These are phyloP conservation scores for Acipenser transmontanus DNA, from an alignment of 2,797 vertebrate species.

Conservation along the genomic window DNA sequence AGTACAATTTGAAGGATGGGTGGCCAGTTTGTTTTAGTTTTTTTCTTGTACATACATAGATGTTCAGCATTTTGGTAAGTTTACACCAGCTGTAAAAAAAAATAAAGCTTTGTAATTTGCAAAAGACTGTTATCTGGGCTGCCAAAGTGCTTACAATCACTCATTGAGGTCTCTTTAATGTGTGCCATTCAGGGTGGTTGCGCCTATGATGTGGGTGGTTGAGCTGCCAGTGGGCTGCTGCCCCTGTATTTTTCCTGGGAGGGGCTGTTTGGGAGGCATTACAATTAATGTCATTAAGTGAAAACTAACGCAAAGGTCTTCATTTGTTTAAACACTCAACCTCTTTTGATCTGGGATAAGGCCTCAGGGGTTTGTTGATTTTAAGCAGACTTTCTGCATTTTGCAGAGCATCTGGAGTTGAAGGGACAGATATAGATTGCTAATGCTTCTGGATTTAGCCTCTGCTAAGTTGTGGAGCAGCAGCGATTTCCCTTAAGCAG, in stretches of 20 bases:
- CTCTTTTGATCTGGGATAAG: conserved; percentile 1
- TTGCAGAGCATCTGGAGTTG: conserved; percentile 29
- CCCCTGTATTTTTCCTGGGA: conserved; percentile 2
- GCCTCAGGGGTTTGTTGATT: conserved; percentile 16
- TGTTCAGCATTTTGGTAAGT: too few species aligned
- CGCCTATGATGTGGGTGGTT: conserved; percentile 2
- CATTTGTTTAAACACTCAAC: not conserved
- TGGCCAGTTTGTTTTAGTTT: too few species aligned
- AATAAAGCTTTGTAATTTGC: conserved; percentile 19
- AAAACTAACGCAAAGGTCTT: not conserved
- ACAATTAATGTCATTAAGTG: not conserved
- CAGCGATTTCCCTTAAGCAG: too few species aligned
- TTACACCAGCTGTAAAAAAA: too few species aligned
- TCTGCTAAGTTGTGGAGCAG: too few species aligned
- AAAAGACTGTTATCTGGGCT: conserved; percentile 20
- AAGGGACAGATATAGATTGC: too few species aligned
- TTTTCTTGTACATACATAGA: too few species aligned
- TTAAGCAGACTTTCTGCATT: conserved; percentile 6
- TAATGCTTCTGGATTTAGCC: too few species aligned
- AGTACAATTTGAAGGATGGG: too few species aligned
- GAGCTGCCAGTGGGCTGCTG: not conserved
- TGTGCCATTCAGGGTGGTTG: not conserved
- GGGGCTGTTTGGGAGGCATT: not conserved
- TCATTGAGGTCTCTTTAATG: conserved; percentile 36
- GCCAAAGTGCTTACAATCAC: conserved; percentile 39